These are phyloP conservation scores for Amaurobius ferox DNA, from an alignment of 2,888 invertebrate species.

Conservation along the genomic window DNA sequence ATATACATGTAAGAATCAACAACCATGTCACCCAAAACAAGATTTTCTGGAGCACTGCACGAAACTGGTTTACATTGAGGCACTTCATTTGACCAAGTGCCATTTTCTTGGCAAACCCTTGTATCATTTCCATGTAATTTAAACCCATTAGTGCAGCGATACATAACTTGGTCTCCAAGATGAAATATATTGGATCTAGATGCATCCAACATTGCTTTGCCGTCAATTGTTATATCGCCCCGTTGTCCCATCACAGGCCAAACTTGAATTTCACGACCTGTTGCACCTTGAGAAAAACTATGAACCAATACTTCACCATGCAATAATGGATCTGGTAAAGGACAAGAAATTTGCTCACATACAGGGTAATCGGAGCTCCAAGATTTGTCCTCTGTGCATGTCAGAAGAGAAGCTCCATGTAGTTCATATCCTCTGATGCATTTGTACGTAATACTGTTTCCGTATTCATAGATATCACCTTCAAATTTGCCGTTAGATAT, in stretches of 20 bases:
- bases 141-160: conserved; percentile 75
- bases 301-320: conserved; percentile 66
- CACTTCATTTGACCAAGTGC: conserved; percentile 76
- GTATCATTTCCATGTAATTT: conserved; percentile 72
- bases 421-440: conserved; percentile 71
- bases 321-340: conserved; percentile 50
- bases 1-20: conserved; percentile 27
- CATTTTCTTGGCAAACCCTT: conserved; percentile 75
- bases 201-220: conserved; percentile 70
- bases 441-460: conserved; percentile 65
- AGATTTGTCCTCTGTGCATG: conserved; percentile 39
- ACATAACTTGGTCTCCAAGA: conserved; percentile 72
- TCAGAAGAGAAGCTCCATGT: conserved; percentile 45
- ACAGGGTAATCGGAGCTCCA: conserved; percentile 60
- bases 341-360: conserved; percentile 66
- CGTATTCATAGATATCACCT: conserved; percentile 52
- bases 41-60: conserved; percentile 56
- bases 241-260: conserved; percentile 34
- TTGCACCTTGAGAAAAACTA: conserved; percentile 55
- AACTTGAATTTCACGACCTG: conserved; percentile 54
- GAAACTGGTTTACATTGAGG: conserved; percentile 73
- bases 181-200: conserved; percentile 66
- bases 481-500: conserved; percentile 65
- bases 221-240: conserved; percentile 70
- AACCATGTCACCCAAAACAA: conserved; percentile 60